phyloP scores from a whole-genome alignment of 1,140 invertebrate genomes.

The Ceratina australensis region DNA sequence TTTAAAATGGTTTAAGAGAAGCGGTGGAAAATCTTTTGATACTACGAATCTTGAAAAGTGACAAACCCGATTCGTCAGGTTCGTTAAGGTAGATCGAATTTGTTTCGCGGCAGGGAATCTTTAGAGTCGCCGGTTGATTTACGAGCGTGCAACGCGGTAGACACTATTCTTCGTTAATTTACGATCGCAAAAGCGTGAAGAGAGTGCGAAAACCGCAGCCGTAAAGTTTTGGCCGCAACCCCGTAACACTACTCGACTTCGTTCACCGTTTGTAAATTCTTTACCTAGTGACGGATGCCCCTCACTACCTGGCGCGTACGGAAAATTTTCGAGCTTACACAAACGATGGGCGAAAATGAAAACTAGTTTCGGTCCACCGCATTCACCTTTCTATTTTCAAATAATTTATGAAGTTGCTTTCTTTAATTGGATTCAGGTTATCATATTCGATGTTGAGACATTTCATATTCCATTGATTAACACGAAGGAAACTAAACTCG shows the following conservation, averaged over 20 bases:
- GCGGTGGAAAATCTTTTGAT: no score
- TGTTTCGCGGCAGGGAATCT: not conserved
- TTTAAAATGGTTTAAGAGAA: no score
- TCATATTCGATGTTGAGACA: no score
- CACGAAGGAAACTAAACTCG: no score
- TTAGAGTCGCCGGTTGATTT: conserved; percentile 15
- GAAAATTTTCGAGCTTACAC: not conserved
- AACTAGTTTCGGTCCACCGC: not conserved
- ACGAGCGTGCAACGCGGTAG: conserved; percentile 11
- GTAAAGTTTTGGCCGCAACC: conserved; percentile 67
- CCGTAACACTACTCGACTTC: conserved; percentile 38
- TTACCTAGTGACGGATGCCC: not conserved
- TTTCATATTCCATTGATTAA: no score
- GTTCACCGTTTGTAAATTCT: conserved; percentile 22
- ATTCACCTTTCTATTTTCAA: no score
- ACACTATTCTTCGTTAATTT: conserved; percentile 55
- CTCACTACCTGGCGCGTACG: not conserved
- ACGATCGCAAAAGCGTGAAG: conserved; percentile 47
- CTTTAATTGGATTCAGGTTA: no score
- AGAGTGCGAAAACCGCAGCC: conserved; percentile 68
- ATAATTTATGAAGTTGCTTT: no score
- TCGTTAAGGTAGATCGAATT: not conserved
- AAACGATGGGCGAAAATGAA: no score
- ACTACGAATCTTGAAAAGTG: not conserved
- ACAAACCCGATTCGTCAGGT: not conserved